Base-by-base conservation (phyloP, 2,797 vertebrate genomes). In the Perdix hodgsoniae region DNA sequence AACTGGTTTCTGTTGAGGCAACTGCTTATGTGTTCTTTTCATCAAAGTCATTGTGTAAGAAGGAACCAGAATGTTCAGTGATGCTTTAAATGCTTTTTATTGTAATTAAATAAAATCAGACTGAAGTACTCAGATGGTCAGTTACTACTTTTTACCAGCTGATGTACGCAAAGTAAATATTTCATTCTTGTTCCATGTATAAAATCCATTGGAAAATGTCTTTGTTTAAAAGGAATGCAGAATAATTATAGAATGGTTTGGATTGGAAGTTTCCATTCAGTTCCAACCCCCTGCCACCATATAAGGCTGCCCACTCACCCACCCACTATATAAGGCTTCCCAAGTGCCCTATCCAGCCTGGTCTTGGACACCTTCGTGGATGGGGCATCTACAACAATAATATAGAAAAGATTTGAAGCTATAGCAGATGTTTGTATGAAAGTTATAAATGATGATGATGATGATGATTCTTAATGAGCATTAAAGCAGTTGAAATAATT, bases 51-150 rank as follows among this genome's bases (percentile, higher is more conserved):
- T 91, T 91, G 45, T 89, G 57, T 84, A 56, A 88, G 67, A 90
- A 6, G 33, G 17, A 31, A 91, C 42, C 74, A 64, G 75, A 67
- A 80, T 91, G 57, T 87, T 94, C 81, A 89, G 9, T 86, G 65
- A 64, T 77, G 29, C 37, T 91, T 86, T 71, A 87, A 69, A 16
- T 87, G 61, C 85, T 27, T 89, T 95, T 87, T 87, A 16, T 72
- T 89, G 52, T 91, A 65, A 80, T 91, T 60, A 82, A 90, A 27
- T 79, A 60, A 79, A 86, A 82, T 90, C 52, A 65, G 16, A 76
- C 39, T 78, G 50, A 91, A 57, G 47, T 86, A 73, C n/a, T 93
- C 24, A 69, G 31, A 70, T 87, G n/a, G 65, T 93, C 69, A 69
- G 6, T 92, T 87, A 37, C 15, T 54, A 16, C 7, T 9, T 92